Percentiles rank a stretch among this genome's conserved stretches.
Conservation (phyloP, 2,797 vertebrate genomes). For the Cichlasoma orientale region DNA sequence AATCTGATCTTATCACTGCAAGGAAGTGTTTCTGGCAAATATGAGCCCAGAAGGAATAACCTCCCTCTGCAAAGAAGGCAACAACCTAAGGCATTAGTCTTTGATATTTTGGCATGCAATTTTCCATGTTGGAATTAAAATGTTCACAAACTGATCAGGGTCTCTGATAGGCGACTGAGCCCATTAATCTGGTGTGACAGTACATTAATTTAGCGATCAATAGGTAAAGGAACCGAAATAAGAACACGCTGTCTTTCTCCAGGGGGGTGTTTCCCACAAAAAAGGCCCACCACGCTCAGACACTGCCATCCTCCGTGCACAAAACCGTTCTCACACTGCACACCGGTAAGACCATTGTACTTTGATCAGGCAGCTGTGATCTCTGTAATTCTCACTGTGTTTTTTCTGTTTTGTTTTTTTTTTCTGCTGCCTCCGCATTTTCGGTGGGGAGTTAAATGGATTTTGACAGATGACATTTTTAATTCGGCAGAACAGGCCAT, state of each 20-base stretch:
- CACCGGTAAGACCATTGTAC: conserved; percentile 84
- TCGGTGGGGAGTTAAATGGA: conserved; percentile 14
- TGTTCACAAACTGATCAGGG: conserved; percentile 76
- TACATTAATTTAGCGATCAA: conserved; percentile 77
- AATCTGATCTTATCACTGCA: conserved; percentile 72
- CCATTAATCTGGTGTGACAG: conserved; percentile 79
- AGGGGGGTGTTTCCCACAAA: conserved; percentile 91
- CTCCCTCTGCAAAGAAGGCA: conserved; percentile 53
- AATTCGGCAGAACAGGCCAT: conserved; percentile 40
- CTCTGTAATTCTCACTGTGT: conserved; percentile 2
- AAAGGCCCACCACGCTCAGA: conserved; percentile 84
- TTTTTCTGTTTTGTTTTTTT: not conserved
- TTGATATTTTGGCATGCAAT: conserved; percentile 80
- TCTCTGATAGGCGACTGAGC: conserved; percentile 62
- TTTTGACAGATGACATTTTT: conserved; percentile 52
- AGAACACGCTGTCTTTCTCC: conserved; percentile 61
- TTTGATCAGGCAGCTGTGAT: conserved; percentile 33
- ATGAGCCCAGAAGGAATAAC: conserved; percentile 60
- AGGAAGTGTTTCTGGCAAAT: conserved; percentile 70
- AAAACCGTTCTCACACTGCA: conserved; percentile 97
- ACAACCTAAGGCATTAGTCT: conserved; percentile 67
- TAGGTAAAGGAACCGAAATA: conserved; percentile 48
- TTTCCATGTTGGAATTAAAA: conserved; percentile 80
- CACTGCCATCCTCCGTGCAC: conserved; percentile 92
- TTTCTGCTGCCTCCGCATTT: conserved; percentile 4